Evolutionary conservation across 2,888 invertebrate species (phyloP), one percentile per base, ranked within the genome.

Genomic region (Venusia cambrica): DNA sequence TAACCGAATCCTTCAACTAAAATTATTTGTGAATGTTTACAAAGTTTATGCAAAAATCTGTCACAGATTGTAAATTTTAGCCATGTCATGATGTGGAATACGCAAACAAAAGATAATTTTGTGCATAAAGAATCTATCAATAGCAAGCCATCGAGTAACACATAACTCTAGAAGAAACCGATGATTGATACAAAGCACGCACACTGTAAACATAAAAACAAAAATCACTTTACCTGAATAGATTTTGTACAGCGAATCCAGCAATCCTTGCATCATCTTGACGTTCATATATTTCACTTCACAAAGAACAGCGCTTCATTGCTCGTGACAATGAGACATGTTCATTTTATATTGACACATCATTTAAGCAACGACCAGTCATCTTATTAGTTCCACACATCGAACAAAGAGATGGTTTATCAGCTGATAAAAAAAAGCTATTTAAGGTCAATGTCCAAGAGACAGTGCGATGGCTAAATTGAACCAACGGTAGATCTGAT

Each of bases 241-340:
- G 58, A 87, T 87, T 63, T 69, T 84, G 66, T 75, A 78, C 36
- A 85, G 70, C 35, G 87, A 85, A 34, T 81, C 85, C 66, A 87
- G 57, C 50, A 87, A 67, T 62, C 85, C 87, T 68, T 87, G 85
- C 85, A 87, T 85, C 85, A 85, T 87, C 55, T 77, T 87, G 69
- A 48, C 50, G 45, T 49, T 49, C 24, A 2, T 56, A 59, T 63
- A 48, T 41, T 30, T 44, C 67, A 67, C 67, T 48, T 52, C 52
- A 59, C 52, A 61, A 57, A 52, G 57, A 58, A 57, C 60, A 62
- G 57, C 57, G 59, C 55, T 51, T 57, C 65, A 71, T 70, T 75
- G 73, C 64, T 50, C 49, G 47, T 42, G 52, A 76, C 73, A 77
- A 73, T 58, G 64, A 55, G 62, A 63, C 53, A 63, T 70, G 68